These are phyloP conservation scores for Drosophila emarginata DNA, from an alignment of 2,888 invertebrate species.

Conservation along the genomic window DNA sequence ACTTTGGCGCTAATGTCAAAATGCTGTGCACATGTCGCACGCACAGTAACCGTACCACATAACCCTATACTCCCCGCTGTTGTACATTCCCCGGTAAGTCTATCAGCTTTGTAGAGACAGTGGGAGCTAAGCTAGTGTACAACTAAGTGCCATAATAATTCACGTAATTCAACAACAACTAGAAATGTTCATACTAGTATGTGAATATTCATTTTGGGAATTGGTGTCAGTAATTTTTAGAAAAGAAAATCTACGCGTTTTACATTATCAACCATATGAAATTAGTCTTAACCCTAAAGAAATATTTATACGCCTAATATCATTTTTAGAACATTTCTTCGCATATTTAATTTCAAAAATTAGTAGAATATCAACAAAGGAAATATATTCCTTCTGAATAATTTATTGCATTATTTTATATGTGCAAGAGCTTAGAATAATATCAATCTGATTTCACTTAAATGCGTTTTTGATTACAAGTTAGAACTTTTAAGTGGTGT, in stretches of 20 bases:
- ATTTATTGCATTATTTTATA: no score
- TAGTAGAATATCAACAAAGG: no score
- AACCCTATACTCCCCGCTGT: constrained; percentile 19
- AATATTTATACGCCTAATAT: no score
- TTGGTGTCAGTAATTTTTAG: not conserved
- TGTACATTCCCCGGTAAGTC: constrained; percentile 4
- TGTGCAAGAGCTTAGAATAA: no score
- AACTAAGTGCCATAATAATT: constrained; percentile 38
- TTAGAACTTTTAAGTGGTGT: no score
- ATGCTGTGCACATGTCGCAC: constrained; percentile 58
- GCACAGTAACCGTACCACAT: constrained; percentile 44
- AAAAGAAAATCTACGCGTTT: not conserved
- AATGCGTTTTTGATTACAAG: no score
- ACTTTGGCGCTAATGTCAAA: constrained; percentile 67
- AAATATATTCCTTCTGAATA: no score
- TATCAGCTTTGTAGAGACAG: not conserved
- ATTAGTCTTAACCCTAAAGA: not conserved
- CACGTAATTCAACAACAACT: constrained; percentile 45
- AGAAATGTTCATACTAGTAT: not conserved
- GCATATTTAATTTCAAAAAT: no score
- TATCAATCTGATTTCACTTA: no score
- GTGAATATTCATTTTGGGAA: not conserved
- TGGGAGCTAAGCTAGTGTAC: constrained; percentile 19
- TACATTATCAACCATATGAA: not conserved
- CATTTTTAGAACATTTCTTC: no score